These are phyloP conservation scores for Syngnathus typhle DNA, from an alignment of 2,113 vertebrate genomes.

Conservation along the genomic window DNA sequence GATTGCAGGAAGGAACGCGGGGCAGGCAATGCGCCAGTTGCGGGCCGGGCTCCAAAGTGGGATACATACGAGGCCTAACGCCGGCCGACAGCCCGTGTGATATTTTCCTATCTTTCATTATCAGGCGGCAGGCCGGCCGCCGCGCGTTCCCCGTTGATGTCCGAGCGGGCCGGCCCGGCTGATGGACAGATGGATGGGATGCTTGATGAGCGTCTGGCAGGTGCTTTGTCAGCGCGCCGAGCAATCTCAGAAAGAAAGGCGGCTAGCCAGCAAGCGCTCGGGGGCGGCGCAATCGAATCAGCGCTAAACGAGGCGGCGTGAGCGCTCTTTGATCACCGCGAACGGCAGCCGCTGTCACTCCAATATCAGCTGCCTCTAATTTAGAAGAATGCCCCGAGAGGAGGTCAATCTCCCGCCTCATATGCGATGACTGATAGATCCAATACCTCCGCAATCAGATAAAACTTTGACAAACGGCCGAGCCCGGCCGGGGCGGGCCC, in stretches of 20 bases:
- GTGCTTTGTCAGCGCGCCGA: conserved; percentile 78
- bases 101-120: conserved; percentile 77
- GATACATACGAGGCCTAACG: conserved; percentile 68
- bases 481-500: conserved; percentile 58
- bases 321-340: conserved; percentile 46
- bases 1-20: not conserved
- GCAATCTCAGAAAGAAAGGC: conserved; percentile 69
- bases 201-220: conserved; percentile 75
- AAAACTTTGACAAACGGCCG: conserved; percentile 94
- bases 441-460: conserved; percentile 93
- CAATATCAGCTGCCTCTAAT: conserved; percentile 68
- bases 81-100: conserved; percentile 70
- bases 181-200: conserved; percentile 79
- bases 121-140: conserved; percentile 56
- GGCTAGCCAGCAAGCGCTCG: conserved; percentile 61
- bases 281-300: conserved; percentile 59
- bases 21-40: conserved; percentile 45
- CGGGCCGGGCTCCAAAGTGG: conserved; percentile 61
- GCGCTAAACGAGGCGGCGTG: conserved; percentile 54
- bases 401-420: conserved; percentile 78
- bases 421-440: conserved; percentile 88
- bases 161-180: conserved; percentile 60
- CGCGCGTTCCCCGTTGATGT: conserved; percentile 75
- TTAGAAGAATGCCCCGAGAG: conserved; percentile 72
- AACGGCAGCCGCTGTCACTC: conserved; percentile 45